phyloP scores from a whole-genome alignment of 2,888 invertebrate genomes.

The Synanthedon andrenaeformis region DNA sequence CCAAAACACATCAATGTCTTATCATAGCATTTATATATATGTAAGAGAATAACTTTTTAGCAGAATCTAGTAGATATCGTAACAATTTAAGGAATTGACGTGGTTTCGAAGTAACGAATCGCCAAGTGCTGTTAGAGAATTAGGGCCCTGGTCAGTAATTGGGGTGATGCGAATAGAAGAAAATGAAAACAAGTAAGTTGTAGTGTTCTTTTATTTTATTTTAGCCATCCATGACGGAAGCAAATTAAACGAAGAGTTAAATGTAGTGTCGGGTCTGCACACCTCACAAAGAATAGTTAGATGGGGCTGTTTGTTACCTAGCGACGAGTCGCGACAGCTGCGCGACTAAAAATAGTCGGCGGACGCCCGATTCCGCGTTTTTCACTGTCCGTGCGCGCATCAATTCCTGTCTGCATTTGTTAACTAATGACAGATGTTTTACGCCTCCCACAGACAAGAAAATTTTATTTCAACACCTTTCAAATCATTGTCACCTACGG shows the following conservation, averaged over 20 bases:
- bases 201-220: too few relatives aligned
- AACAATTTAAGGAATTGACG: too few relatives aligned
- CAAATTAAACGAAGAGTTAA: background rate
- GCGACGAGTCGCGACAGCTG: slow-evolving; percentile 57
- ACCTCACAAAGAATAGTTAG: slow-evolving; percentile 10
- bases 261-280: background rate
- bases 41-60: too few relatives aligned
- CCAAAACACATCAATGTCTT: too few relatives aligned
- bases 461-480: slow-evolving; percentile 8
- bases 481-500: slow-evolving; percentile 11
- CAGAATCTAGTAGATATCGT: too few relatives aligned
- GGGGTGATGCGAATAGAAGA: too few relatives aligned
- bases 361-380: slow-evolving; percentile 64
- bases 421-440: slow-evolving; percentile 66
- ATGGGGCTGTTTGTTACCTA: slow-evolving; percentile 28
- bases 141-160: too few relatives aligned
- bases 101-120: too few relatives aligned
- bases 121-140: too few relatives aligned
- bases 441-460: slow-evolving; percentile 38
- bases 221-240: too few relatives aligned
- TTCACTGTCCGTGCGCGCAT: slow-evolving; percentile 64
- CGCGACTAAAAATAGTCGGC: slow-evolving; percentile 45
- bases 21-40: too few relatives aligned
- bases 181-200: too few relatives aligned
- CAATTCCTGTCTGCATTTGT: slow-evolving; percentile 66